Conservation (phyloP, 2,888 invertebrate genomes). For the Lasioglossum calceatum region DNA sequence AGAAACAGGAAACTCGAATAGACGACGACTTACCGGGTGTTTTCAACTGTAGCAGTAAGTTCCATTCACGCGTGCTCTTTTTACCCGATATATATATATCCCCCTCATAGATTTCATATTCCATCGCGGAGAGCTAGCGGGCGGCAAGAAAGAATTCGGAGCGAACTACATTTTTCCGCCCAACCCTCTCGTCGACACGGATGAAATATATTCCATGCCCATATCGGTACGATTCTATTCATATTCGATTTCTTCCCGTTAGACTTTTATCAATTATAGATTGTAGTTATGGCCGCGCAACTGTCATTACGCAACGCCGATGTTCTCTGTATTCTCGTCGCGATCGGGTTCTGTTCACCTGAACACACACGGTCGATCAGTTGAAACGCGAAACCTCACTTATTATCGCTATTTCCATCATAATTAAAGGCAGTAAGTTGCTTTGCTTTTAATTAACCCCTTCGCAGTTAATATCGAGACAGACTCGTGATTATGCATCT, state of each 20-base stretch:
- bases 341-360: neutral
- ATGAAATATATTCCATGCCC: neutral
- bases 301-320: neutral
- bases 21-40: conserved; percentile 48
- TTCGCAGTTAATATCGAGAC: neutral
- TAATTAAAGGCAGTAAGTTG: neutral
- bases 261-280: neutral
- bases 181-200: neutral
- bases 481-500: no score
- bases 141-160: conserved; percentile 22
- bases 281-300: neutral
- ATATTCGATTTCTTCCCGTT: neutral
- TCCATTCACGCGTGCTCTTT: conserved; percentile 29
- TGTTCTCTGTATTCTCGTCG: neutral
- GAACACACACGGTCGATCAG: neutral
- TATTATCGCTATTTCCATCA: neutral
- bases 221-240: neutral
- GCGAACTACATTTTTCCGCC: conserved; percentile 1
- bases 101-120: conserved; percentile 35
- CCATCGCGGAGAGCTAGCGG: conserved; percentile 22
- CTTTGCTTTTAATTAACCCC: neutral
- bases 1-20: conserved; percentile 46
- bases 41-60: conserved; percentile 40
- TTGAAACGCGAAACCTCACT: neutral
- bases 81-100: neutral